Percentiles rank a stretch among this genome's conserved stretches.
phyloP scores from a whole-genome alignment of 2,113 vertebrate species.

The Passer montanus region DNA sequence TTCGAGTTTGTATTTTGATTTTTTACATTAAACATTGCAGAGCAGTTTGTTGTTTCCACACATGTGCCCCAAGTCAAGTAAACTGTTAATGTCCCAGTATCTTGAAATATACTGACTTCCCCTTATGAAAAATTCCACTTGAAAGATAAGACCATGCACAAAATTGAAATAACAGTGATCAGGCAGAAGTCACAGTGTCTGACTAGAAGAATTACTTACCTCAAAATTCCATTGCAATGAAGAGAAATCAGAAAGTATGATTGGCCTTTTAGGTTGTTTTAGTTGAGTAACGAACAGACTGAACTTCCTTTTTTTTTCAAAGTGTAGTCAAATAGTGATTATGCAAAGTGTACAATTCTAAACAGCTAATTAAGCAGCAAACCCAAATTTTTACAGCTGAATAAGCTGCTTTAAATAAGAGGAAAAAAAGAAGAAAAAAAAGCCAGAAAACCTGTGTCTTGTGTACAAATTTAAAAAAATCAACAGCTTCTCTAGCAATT shows the following conservation, averaged over 20 bases:
- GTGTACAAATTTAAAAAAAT: neutral
- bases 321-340: conserved; percentile 36
- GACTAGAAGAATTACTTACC: neutral
- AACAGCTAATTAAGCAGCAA: conserved; percentile 51
- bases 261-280: conserved; percentile 16
- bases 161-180: neutral
- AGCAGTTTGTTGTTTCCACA: neutral
- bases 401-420: neutral
- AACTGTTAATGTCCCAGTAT: neutral
- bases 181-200: neutral
- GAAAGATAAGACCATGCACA: neutral
- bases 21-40: neutral
- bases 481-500: neutral
- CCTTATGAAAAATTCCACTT: neutral
- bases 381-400: conserved; percentile 12
- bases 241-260: conserved; percentile 10
- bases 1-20: neutral
- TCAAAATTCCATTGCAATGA: neutral
- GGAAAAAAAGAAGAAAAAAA: neutral
- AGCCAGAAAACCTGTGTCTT: neutral
- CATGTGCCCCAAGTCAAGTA: neutral
- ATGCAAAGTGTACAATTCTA: conserved; percentile 50
- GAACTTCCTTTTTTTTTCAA: conserved; percentile 39
- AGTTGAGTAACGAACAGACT: neutral
- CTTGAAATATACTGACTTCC: neutral